Conservation (phyloP, 2,888 invertebrate genomes). For the Orthosia gracilis region DNA sequence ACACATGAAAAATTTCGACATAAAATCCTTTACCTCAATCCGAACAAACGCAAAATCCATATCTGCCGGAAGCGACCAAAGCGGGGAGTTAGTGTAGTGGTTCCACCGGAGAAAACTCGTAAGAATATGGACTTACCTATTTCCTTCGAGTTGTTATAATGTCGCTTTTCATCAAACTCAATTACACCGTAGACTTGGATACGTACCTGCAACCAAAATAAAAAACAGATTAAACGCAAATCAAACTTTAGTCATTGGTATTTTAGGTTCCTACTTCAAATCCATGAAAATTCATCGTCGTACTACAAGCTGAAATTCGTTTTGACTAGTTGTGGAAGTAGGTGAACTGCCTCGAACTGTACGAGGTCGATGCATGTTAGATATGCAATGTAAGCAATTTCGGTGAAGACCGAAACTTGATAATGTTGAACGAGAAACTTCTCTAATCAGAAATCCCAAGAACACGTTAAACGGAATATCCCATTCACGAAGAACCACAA, state of each 20-base stretch:
- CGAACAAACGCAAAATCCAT: background rate
- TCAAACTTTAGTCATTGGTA: background rate
- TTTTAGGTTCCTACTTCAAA: background rate
- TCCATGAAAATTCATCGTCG: background rate
- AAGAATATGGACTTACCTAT: background rate
- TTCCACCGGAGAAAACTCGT: background rate
- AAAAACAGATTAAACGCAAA: background rate
- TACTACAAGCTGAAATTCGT: background rate
- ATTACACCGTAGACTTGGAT: background rate
- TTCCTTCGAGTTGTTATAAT: background rate
- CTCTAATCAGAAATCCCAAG: conserved; percentile 23
- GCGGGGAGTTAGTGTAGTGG: background rate
- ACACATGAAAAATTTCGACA: background rate
- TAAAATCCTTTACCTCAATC: background rate
- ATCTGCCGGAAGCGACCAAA: background rate
- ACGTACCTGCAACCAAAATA: conserved; percentile 42
- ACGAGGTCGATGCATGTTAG: conserved; percentile 22
- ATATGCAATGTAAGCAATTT: conserved; percentile 38
- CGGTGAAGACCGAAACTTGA: conserved; percentile 29
- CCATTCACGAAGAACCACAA: conserved; percentile 8
- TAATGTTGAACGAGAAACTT: conserved; percentile 27
- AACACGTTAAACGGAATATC: conserved; percentile 25
- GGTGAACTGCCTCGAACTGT: background rate
- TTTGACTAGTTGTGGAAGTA: conserved; percentile 6
- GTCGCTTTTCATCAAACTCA: conserved; percentile 13